These are phyloP conservation scores for Hypercompe scribonia DNA, from an alignment of 2,888 invertebrate genomes.

Conservation along the genomic window DNA sequence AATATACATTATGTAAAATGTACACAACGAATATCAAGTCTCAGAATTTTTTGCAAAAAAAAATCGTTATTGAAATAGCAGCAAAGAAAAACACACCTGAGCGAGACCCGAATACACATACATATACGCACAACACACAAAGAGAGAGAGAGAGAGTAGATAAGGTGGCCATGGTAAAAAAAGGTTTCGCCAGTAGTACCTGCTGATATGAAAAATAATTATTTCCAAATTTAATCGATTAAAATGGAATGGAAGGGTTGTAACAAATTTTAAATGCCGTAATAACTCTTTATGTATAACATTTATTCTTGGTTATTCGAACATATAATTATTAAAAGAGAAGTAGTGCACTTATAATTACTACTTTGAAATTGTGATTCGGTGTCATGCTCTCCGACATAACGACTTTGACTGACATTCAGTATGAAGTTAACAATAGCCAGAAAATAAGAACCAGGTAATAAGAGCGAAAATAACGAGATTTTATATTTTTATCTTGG, in stretches of 20 bases:
- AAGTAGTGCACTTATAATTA: too few species aligned
- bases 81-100: background rate
- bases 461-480: background rate
- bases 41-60: background rate
- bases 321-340: too few species aligned
- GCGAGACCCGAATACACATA: background rate
- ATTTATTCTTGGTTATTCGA: background rate
- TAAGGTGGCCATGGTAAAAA: background rate
- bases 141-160: background rate
- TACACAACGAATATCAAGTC: background rate
- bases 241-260: background rate
- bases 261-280: background rate
- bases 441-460: background rate
- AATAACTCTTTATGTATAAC: background rate
- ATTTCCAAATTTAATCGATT: background rate
- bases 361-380: too few species aligned
- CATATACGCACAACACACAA: too few species aligned
- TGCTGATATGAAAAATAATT: background rate
- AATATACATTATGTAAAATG: constrained; percentile 12
- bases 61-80: background rate
- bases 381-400: too few species aligned
- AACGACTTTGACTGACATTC: too few species aligned
- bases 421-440: background rate
- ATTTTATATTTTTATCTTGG: background rate
- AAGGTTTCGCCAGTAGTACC: too few species aligned